These are phyloP conservation scores for Sphaeramia orbicularis DNA, from an alignment of 2,797 vertebrate species.

Conservation along the genomic window DNA sequence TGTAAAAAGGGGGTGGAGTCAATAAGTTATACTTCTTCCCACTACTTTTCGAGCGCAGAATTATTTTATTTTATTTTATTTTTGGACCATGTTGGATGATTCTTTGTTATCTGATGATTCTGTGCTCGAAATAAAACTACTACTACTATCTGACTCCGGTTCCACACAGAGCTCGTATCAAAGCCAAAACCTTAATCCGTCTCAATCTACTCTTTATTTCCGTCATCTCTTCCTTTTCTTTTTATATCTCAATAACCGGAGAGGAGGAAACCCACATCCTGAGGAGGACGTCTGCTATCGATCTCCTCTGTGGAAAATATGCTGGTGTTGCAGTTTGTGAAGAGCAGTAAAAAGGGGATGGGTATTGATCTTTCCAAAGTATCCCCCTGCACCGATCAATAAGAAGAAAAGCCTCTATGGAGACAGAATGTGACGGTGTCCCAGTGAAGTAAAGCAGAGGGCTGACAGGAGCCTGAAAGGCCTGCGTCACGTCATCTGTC, in stretches of 20 bases:
- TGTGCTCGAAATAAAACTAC: too few species aligned
- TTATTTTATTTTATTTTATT: too few species aligned
- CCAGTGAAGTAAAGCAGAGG: conserved; percentile 33
- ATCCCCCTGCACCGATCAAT: conserved; percentile 70
- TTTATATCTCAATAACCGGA: conserved; percentile 30
- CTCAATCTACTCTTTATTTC: conserved; percentile 40
- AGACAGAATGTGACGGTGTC: conserved; percentile 33
- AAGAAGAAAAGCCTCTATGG: conserved; percentile 51
- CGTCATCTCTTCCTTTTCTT: conserved; percentile 15
- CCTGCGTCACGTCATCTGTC: conserved; percentile 42
- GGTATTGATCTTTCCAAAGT: conserved; percentile 67
- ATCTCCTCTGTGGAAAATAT: conserved; percentile 45
- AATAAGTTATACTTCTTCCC: too few species aligned
- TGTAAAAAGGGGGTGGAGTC: too few species aligned
- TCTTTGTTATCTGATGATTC: too few species aligned
- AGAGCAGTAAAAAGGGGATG: conserved; percentile 41
- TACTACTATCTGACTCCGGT: conserved; percentile 75
- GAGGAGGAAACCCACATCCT: conserved; percentile 49
- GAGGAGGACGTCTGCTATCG: conserved; percentile 50
- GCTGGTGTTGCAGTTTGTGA: conserved; percentile 50
- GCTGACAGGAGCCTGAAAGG: conserved; percentile 50
- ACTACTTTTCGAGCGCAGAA: too few species aligned
- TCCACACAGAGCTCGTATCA: conserved; percentile 57
- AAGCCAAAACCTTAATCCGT: conserved; percentile 37
- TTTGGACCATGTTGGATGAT: too few species aligned